A percentile compares a stretch with the other conserved stretches of the same genome.
Evolutionary conservation across 2,888 invertebrate genomes (phyloP).

Genomic region (Meteorus cinctellus): DNA sequence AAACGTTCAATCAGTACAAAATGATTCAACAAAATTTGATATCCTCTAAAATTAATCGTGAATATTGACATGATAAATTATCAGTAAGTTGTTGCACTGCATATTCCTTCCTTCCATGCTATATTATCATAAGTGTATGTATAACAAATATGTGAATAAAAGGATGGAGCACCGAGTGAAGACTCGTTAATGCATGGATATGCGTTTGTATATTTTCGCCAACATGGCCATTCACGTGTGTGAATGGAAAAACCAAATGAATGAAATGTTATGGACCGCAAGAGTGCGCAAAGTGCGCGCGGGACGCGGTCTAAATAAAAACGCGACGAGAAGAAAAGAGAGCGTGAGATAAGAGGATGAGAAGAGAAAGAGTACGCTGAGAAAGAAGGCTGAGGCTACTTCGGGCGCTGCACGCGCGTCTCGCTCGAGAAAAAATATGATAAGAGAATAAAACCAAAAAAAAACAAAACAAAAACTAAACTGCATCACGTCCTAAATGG

Average conservation of each 20-base stretch:
- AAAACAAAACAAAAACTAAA: conserved; percentile 35
- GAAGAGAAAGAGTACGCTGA: conserved; percentile 32
- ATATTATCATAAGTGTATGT: not conserved
- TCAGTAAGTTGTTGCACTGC: too few species aligned
- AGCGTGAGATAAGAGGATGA: conserved; percentile 32
- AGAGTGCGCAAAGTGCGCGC: conserved; percentile 33
- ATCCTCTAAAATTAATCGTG: too few species aligned
- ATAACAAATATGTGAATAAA: conserved; percentile 18
- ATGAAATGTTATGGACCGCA: conserved; percentile 44
- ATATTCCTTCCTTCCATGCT: not conserved
- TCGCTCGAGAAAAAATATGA: conserved; percentile 29
- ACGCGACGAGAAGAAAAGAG: conserved; percentile 17
- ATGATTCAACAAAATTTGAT: too few species aligned
- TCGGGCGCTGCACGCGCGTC: conserved; percentile 36
- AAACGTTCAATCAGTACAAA: too few species aligned
- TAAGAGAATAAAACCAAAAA: conserved; percentile 15
- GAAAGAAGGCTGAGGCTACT: not conserved
- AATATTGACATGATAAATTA: too few species aligned
- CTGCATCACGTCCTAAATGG: conserved; percentile 37
- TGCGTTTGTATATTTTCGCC: conserved; percentile 1
- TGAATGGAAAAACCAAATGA: conserved; percentile 41
- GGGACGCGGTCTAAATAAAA: conserved; percentile 28
- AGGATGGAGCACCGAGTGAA: not conserved
- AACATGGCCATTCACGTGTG: conserved; percentile 35
- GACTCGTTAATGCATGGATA: conserved; percentile 31